A percentile compares a stretch with the other conserved stretches of the same genome.
Conservation (phyloP, 92 coral and sea anemone genomes). For the Epizoanthus scotinus region DNA sequence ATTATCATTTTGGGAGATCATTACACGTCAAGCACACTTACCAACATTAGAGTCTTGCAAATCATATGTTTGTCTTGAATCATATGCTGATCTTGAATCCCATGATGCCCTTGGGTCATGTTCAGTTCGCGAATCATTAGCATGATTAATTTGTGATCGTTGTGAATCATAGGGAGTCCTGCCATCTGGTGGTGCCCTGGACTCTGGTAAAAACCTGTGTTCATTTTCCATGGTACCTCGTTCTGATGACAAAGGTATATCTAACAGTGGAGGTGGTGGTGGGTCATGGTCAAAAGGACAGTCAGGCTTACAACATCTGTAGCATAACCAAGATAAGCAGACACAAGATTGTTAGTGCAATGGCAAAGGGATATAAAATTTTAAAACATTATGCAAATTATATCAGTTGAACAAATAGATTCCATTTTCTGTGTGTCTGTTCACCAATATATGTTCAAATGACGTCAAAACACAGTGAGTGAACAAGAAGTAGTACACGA, state of each 20-base stretch:
- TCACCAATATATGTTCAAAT: too few species aligned
- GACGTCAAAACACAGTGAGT: too few species aligned
- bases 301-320: conserved; percentile 55
- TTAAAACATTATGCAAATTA: too few species aligned
- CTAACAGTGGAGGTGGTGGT: conserved; percentile 34
- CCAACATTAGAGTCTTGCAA: neutral
- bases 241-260: neutral
- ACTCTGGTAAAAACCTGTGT: conserved; percentile 6
- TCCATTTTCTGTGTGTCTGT: too few species aligned
- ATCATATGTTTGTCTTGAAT: neutral
- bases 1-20: neutral
- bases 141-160: too few species aligned
- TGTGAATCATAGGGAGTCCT: too few species aligned
- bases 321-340: conserved; percentile 3
- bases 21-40: neutral
- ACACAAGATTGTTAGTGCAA: too few species aligned
- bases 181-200: neutral
- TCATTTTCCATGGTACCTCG: conserved; percentile 5
- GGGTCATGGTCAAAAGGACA: conserved; percentile 71
- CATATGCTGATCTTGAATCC: neutral
- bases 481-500: too few species aligned
- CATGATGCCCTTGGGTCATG: neutral
- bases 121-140: neutral
- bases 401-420: too few species aligned
- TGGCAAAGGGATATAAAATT: too few species aligned